Percentiles rank a stretch among this genome's conserved stretches.
These are phyloP conservation scores for Abscondita cerata DNA, from an alignment of 2,888 invertebrate species.

Conservation along the genomic window DNA sequence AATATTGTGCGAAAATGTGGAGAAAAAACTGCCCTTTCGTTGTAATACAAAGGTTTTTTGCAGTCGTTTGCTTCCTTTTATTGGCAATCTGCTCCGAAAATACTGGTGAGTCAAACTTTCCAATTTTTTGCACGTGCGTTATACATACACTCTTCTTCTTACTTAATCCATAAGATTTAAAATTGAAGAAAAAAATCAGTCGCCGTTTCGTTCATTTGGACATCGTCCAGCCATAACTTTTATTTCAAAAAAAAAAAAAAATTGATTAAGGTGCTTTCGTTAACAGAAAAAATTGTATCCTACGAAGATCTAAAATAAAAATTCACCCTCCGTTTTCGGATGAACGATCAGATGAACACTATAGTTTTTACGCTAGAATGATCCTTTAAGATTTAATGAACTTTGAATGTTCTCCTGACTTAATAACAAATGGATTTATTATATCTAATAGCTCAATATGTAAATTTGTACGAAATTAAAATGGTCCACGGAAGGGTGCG, in stretches of 20 bases:
- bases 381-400: conserved; percentile 23
- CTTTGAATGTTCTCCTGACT: conserved; percentile 10
- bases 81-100: conserved; percentile 24
- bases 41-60: conserved; percentile 19
- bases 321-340: conserved; percentile 22
- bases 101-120: conserved; percentile 26
- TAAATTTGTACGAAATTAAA: conserved; percentile 18
- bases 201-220: background rate
- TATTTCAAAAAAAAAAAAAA: no score
- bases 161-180: conserved; percentile 4
- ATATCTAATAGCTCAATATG: conserved; percentile 15
- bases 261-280: no score
- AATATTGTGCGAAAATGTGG: conserved; percentile 22
- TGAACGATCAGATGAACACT: conserved; percentile 9
- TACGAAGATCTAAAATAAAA: conserved; percentile 10
- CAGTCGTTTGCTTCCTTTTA: conserved; percentile 22
- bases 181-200: background rate
- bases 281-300: no score
- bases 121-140: conserved; percentile 16
- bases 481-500: background rate
- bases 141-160: background rate
- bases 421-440: conserved; percentile 19
- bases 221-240: background rate
- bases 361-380: conserved; percentile 13
- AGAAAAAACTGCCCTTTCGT: conserved; percentile 16